A percentile compares a stretch with the other conserved stretches of the same genome.
Conservation (phyloP, 2,888 invertebrate species). For the Pyrocoelia pectoralis region DNA sequence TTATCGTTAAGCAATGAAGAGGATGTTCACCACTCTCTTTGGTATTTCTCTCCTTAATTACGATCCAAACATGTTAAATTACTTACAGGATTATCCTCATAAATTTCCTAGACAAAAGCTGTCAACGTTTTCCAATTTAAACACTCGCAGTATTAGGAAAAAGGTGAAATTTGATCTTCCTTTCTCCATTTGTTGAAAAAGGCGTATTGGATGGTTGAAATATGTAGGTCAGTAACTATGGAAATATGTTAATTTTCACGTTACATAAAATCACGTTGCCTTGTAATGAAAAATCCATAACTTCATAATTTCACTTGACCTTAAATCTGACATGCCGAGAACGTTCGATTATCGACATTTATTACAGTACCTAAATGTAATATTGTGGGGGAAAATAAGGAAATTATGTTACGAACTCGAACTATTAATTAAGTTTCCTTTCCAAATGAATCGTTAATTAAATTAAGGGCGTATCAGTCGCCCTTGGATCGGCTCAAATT, state of each 20-base stretch:
- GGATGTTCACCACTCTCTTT: background rate
- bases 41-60: background rate
- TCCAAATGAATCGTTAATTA: background rate
- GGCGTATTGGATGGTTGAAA: background rate
- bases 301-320: conserved; percentile 12
- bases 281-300: conserved; percentile 15
- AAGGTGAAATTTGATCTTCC: background rate
- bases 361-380: conserved; percentile 5
- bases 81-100: too few relatives aligned
- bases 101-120: too few relatives aligned
- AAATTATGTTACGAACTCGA: background rate
- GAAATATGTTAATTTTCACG: conserved; percentile 7
- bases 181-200: too few relatives aligned
- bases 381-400: background rate
- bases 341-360: conserved; percentile 16
- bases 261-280: conserved; percentile 10
- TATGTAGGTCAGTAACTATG: conserved; percentile 15
- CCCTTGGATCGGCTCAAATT: background rate
- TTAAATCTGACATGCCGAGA: conserved; percentile 13
- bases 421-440: background rate
- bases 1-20: conserved; percentile 1
- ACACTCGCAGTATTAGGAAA: too few relatives aligned
- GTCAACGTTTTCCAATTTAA: too few relatives aligned
- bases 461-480: background rate
- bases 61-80: too few relatives aligned